Percentiles rank a stretch among this genome's conserved stretches.
Evolutionary conservation across 1,140 invertebrate genomes (phyloP).

Genomic region (Papilio xuthus): DNA sequence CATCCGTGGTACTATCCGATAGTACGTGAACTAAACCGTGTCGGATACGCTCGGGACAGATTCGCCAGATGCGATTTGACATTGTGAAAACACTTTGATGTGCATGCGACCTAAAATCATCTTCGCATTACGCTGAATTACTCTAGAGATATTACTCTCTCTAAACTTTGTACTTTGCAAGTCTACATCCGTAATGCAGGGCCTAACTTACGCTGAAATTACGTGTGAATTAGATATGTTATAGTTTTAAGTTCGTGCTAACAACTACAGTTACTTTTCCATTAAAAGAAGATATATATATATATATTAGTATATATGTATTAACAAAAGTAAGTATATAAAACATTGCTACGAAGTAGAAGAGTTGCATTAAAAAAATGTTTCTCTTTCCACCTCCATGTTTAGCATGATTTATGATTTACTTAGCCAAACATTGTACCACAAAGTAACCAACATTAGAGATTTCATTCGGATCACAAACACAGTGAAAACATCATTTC

Average conservation of each 20-base stretch:
- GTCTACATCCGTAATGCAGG: neutral
- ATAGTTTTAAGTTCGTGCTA: neutral
- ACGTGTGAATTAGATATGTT: neutral
- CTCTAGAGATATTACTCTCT: conserved; percentile 19
- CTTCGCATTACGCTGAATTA: neutral
- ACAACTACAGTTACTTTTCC: too few relatives aligned
- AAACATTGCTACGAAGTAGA: too few relatives aligned
- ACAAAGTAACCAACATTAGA: neutral
- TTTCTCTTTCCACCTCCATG: too few relatives aligned
- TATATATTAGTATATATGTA: too few relatives aligned
- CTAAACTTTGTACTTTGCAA: conserved; percentile 8
- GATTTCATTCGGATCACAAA: conserved; percentile 12
- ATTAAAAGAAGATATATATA: too few relatives aligned
- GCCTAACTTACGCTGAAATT: neutral
- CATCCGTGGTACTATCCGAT: conserved; percentile 2
- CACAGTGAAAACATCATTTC: neutral
- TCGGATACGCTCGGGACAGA: conserved; percentile 45
- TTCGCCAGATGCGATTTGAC: conserved; percentile 42
- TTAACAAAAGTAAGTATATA: too few relatives aligned
- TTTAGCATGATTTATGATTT: neutral
- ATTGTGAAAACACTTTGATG: conserved; percentile 26
- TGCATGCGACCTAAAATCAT: conserved; percentile 28
- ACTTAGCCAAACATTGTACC: neutral
- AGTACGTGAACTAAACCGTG: conserved; percentile 56
- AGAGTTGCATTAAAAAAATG: too few relatives aligned